Evolutionary conservation across 2,888 invertebrate species (phyloP), one percentile per base, ranked within the genome.

Genomic region (Furcula furcula): DNA sequence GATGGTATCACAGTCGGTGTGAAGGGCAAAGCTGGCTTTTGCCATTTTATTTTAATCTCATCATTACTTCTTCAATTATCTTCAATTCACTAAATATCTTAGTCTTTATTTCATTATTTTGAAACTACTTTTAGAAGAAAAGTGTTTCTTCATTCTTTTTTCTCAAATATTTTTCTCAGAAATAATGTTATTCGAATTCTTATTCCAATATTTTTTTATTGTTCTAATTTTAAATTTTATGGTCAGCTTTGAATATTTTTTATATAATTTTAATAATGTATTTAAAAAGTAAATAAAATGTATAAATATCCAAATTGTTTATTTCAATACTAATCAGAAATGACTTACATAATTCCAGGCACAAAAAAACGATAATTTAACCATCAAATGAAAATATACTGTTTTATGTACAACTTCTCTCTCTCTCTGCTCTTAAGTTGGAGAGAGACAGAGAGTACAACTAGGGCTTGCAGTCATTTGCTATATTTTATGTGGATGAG

Each of bases 51-150:
- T n/a, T n/a, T n/a, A n/a, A n/a, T n/a, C n/a, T n/a, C n/a, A n/a
- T n/a, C n/a, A n/a, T n/a, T n/a, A n/a, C n/a, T n/a, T n/a, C n/a
- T n/a, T n/a, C n/a, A n/a, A 36, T 36, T 34, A 36, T 41, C 47
- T 57, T 48, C 33, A 44, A 22, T 42, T 38, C 40, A 29, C 30
- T 55, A 10, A 30, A 9, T 40, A 40, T 43, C 51, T 48, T 39
- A 31, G 34, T 56, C 57, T 58, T 40, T 44, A 50, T 36, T 36
- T 54, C 36, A 37, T 36, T 45, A 50, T 58, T 58, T 57, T 55
- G 68, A 68, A 76, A 70, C 55, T 53, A 52, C 80, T 80, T 83
- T 81, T 65, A 45, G 40, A 62, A 60, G 55, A 69, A 81, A 82
- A 82, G 80, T 69, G 60, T 74, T 78, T 78, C 61, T 64, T 58